These are phyloP conservation scores for Creontiades dilutus DNA, from an alignment of 2,888 invertebrate genomes.

Conservation along the genomic window DNA sequence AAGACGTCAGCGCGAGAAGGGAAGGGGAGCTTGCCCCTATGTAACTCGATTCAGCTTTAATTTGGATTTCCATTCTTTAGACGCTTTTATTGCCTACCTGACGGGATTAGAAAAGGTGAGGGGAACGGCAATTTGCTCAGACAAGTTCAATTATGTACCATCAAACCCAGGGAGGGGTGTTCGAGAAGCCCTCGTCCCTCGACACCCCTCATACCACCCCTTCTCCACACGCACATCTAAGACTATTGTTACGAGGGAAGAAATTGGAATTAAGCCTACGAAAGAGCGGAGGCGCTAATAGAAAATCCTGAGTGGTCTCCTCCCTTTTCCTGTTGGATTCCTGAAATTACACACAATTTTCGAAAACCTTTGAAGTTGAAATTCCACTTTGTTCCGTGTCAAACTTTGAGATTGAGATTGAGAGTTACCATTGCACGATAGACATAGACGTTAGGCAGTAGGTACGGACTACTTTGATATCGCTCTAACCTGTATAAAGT, in stretches of 20 bases:
- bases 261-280: slow-evolving; percentile 41
- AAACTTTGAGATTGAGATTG: background rate
- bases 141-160: slow-evolving; percentile 67
- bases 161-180: background rate
- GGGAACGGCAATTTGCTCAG: slow-evolving; percentile 66
- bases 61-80: slow-evolving; percentile 67
- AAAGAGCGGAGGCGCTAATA: slow-evolving; percentile 33
- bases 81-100: slow-evolving; percentile 69
- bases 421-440: too few relatives aligned
- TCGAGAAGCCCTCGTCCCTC: slow-evolving; percentile 7
- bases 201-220: background rate
- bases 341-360: slow-evolving; percentile 41
- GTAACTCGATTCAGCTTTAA: slow-evolving; percentile 68
- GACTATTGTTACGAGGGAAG: slow-evolving; percentile 28
- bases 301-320: slow-evolving; percentile 30
- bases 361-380: background rate
- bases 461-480: too few relatives aligned
- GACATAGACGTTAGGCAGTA: too few relatives aligned
- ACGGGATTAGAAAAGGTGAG: slow-evolving; percentile 62
- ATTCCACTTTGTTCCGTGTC: background rate
- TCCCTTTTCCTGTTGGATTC: background rate
- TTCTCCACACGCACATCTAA: background rate
- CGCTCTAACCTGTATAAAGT: too few relatives aligned
- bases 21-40: slow-evolving; percentile 26
- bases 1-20: background rate